A percentile compares a stretch with the other conserved stretches of the same genome.
Evolutionary conservation across 2,113 vertebrate genomes (phyloP).

Genomic region (Abramis brama): DNA sequence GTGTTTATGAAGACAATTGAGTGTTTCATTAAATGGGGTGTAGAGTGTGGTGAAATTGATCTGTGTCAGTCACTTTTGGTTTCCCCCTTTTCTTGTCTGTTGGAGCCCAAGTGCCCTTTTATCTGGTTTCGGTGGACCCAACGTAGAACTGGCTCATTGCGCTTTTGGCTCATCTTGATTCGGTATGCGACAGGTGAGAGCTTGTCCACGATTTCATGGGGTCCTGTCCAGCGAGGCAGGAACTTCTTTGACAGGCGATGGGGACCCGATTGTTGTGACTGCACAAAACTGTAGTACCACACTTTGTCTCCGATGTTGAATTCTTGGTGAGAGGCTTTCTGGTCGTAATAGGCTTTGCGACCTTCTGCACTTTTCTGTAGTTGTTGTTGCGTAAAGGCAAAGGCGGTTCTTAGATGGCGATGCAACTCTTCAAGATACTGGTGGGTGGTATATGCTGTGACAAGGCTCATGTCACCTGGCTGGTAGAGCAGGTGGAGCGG

Average conservation of each 20-base stretch:
- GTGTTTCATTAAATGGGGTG: neutral
- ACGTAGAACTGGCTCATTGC: neutral
- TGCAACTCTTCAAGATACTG: neutral
- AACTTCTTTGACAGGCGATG: neutral
- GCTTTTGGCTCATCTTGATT: neutral
- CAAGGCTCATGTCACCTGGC: no score
- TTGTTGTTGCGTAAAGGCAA: neutral
- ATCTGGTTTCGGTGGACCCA: neutral
- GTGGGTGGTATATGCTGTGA: neutral
- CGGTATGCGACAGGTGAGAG: neutral
- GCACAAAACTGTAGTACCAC: neutral
- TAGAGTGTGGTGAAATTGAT: neutral
- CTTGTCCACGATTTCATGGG: neutral
- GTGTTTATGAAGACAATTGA: no score
- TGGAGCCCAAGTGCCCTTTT: neutral
- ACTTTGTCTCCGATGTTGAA: neutral
- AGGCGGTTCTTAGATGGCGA: neutral
- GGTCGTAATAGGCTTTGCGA: neutral
- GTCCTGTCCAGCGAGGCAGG: neutral
- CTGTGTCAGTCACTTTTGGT: neutral
- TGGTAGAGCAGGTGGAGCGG: no score
- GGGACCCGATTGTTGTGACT: neutral
- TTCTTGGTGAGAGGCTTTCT: neutral
- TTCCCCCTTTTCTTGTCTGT: neutral
- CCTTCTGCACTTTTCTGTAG: neutral